Conservation (phyloP, 2,797 vertebrate species). For the Taeniopygia guttata region DNA sequence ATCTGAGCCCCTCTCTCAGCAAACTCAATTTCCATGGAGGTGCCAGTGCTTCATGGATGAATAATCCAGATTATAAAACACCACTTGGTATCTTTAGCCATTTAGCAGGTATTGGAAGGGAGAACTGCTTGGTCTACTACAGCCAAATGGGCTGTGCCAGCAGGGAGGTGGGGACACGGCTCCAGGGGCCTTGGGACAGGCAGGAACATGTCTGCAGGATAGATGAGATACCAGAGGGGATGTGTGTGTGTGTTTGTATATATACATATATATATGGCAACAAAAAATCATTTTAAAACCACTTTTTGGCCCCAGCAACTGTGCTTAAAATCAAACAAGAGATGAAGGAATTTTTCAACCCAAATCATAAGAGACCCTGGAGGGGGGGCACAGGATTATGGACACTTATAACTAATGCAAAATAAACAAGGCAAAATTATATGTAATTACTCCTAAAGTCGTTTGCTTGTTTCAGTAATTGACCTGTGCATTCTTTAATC, state of each 20-base stretch:
- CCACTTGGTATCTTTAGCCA: background rate
- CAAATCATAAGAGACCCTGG: conserved; percentile 52
- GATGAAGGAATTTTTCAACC: conserved; percentile 59
- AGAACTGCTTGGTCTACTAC: background rate
- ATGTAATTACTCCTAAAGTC: conserved; percentile 71
- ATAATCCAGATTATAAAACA: background rate
- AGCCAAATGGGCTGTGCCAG: background rate
- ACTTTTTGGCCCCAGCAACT: background rate
- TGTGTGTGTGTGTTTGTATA: rapidly evolving
- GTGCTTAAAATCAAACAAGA: background rate
- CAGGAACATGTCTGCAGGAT: rapidly evolving
- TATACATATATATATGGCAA: background rate
- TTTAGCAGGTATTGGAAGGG: background rate
- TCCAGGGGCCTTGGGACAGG: background rate
- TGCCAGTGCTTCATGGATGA: background rate
- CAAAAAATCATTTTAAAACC: background rate
- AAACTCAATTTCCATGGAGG: background rate
- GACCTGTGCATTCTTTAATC: conserved; percentile 74
- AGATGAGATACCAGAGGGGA: background rate
- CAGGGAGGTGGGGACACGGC: rapidly evolving
- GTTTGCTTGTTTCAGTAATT: conserved; percentile 69
- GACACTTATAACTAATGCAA: conserved; percentile 70
- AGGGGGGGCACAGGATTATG: conserved; percentile 50
- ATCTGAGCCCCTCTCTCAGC: background rate
- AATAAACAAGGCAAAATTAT: conserved; percentile 74